phyloP scores from a whole-genome alignment of 2,113 vertebrate species.

The Ictalurus furcatus region DNA sequence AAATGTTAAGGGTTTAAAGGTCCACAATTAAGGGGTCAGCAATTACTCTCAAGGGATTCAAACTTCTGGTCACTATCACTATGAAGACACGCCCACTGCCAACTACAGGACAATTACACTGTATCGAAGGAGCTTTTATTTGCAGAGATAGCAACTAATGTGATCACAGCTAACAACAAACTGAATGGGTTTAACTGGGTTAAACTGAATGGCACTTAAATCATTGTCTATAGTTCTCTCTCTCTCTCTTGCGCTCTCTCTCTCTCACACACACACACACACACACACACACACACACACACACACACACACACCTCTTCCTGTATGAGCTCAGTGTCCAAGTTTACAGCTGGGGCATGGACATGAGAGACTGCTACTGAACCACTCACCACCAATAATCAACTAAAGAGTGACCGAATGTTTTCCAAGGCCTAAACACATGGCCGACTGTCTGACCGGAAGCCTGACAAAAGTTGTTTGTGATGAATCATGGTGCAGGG shows the following conservation, averaged over 20 bases:
- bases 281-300: constrained; percentile 25
- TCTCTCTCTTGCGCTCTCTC: not conserved
- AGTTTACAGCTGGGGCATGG: constrained; percentile 30
- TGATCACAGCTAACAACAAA: not conserved
- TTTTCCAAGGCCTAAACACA: not conserved
- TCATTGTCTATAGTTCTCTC: constrained; percentile 36
- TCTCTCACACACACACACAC: constrained; percentile 10
- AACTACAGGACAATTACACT: not conserved
- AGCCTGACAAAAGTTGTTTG: not conserved
- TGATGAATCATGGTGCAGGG: constrained; percentile 5
- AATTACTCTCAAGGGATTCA: not conserved
- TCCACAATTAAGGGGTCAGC: not conserved
- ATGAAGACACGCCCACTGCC: not conserved
- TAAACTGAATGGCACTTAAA: constrained; percentile 40
- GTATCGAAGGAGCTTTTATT: not conserved
- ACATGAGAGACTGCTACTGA: constrained; percentile 23
- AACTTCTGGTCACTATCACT: not conserved
- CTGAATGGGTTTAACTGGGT: too few species aligned
- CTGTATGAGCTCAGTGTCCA: constrained; percentile 54
- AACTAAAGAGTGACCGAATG: not conserved
- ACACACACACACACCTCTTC: constrained; percentile 44
- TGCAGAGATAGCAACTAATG: not conserved
- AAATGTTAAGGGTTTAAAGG: not conserved
- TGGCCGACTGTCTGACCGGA: not conserved
- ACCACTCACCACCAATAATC: constrained; percentile 11